Base-by-base conservation (phyloP, 2,797 vertebrate species). In the Pangasius djambal region DNA sequence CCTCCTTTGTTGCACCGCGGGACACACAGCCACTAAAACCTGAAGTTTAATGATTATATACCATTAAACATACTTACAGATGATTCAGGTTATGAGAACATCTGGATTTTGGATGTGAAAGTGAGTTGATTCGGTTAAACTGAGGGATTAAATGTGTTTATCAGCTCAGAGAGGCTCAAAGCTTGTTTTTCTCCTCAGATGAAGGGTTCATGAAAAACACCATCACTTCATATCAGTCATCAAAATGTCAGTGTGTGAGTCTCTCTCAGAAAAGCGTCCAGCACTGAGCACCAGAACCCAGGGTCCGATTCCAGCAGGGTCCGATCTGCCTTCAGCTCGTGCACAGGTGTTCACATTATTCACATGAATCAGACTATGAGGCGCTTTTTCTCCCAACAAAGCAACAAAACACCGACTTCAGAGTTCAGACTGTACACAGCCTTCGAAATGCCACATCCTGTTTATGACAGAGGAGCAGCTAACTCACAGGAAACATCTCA, bases 1-100 rank as follows among this genome's bases (percentile, higher is more conserved):
- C 88, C 88, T 82, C 67, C 48, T 89, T 74, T 90, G 77, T 86
- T 67, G 20, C 20, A 13, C 13, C 40, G 52, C 55, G 20, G 31
- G 10, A 59, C 4, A 34, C 1, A 55, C 3, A 37, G 7, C 37
- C 3, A 6, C 18, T 81, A 13, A 59, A 37, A 22, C 20, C 8
- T 18, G 0, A 37, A 59, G 4, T 13, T 22, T 12, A 22, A 5
- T 1, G 9, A 59, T 37, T 25, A 59, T 12, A 22, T 0, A 6
- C 18, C 34, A 10, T 18, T n/a, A 31, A 18, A 16, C 15, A 31
- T 9, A 1, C 52, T 31, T 31, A 2, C 7, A 77, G 12, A 77
- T 0, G 2, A 44, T 12, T 20, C 8, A 10, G 4, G 7, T 6
- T 10, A 10, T 74, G 37, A 22, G 20, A 22, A 25, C 13, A 50